Base-by-base conservation (phyloP, 2,888 invertebrate species). In the Lapara coniferarum region DNA sequence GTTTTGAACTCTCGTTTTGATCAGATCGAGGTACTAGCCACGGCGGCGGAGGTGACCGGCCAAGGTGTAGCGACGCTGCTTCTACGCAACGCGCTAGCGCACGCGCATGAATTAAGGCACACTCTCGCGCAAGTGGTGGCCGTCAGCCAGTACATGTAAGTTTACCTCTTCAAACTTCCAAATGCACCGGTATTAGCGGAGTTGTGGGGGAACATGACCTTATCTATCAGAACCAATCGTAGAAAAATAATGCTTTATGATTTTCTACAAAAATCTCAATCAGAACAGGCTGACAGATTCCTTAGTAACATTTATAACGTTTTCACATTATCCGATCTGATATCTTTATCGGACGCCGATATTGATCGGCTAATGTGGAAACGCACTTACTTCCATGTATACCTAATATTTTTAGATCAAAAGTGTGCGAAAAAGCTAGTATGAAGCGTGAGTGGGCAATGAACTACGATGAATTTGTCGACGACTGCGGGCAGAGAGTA, bases 381-480 rank as follows among this genome's bases (percentile, higher is more conserved):
- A 25, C 25, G 25, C 25, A 2, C 25, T 25, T 25, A 4, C 37
- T 37, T 37, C 2, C 2, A 37, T 8, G 8, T 59, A 3, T 14
- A n/a, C n/a, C n/a, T n/a, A 51, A 52, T 58, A 14, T 25, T 49
- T 63, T 8, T 78, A 95, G 95, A 7, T 82, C 90, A 0, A 91
- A 83, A 74, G 87, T 95, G 56, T 95, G 95, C 75, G 90, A 94
- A 76, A 89, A 86, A 68, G 80, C 90, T 66, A 91, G 90, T 14
- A 94, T 95, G 95, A 87, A 89, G 72, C 77, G 83, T 10, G 89
- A 87, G 2, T 93, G 93, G 85, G 86, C 91, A 46, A 92, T 95
- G 85, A 86, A 94, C 1, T 95, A 95, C 74, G 83, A 88, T 0
- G 91, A 94, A 0, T 95, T 93, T 72, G 83, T 94, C 0, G 94